phyloP scores from a whole-genome alignment of 2,888 invertebrate genomes.

The Trichopoda pennipes region DNA sequence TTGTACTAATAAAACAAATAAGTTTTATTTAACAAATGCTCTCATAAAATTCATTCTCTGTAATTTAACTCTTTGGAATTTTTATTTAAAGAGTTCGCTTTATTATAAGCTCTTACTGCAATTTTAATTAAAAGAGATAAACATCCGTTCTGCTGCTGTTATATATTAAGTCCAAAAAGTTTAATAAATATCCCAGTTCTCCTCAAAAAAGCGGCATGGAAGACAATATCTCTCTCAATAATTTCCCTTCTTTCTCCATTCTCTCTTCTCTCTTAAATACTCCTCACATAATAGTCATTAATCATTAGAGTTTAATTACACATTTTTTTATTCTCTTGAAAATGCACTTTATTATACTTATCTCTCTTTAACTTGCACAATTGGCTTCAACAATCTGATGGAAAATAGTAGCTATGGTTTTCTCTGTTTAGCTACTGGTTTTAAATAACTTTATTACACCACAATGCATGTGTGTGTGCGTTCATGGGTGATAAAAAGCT shows the following conservation, averaged over 20 bases:
- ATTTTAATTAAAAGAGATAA: too few species aligned
- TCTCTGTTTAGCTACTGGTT: conserved; percentile 33
- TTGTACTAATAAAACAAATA: too few species aligned
- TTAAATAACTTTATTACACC: neutral
- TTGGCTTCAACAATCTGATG: neutral
- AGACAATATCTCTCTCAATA: conserved; percentile 3
- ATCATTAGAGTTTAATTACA: too few species aligned
- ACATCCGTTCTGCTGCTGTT: neutral
- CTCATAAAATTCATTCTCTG: too few species aligned
- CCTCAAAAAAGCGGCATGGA: neutral
- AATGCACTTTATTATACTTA: too few species aligned
- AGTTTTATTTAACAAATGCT: too few species aligned
- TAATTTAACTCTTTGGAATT: too few species aligned
- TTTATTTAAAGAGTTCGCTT: too few species aligned
- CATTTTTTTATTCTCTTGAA: neutral
- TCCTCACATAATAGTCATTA: too few species aligned
- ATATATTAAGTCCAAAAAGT: neutral
- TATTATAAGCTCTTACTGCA: too few species aligned
- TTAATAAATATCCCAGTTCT: conserved; percentile 32
- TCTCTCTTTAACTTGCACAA: too few species aligned
- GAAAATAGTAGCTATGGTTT: neutral
- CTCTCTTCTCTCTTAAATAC: too few species aligned
- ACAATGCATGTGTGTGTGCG: neutral
- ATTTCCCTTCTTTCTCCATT: neutral
- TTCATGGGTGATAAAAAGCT: conserved; percentile 53